Evolutionary conservation across 2,797 vertebrate genomes (phyloP).

Genomic region (Eulemur mongoz): DNA sequence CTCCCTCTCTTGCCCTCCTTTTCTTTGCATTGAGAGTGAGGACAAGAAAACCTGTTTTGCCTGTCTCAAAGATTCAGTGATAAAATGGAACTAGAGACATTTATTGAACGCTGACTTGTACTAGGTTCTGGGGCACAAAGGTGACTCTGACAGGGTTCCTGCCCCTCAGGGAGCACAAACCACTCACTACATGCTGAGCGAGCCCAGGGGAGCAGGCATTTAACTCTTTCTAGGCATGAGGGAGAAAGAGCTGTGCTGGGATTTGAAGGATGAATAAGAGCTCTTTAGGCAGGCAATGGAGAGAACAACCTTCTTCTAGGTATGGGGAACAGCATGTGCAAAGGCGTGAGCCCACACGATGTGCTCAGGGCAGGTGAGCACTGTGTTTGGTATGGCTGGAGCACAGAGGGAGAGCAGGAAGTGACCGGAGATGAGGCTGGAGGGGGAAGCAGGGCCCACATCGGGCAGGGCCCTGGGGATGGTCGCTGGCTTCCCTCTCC

Average conservation of each 20-base stretch:
- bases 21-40: background rate
- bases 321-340: background rate
- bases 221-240: background rate
- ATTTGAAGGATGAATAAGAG: background rate
- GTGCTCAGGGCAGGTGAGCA: background rate
- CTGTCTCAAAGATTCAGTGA: slow-evolving; percentile 29
- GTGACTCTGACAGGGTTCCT: background rate
- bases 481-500: background rate
- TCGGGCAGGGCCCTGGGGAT: background rate
- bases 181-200: background rate
- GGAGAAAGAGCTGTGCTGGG: background rate
- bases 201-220: background rate
- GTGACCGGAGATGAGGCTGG: background rate
- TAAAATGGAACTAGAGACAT: background rate
- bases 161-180: background rate
- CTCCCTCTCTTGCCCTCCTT: background rate
- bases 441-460: background rate
- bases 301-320: background rate
- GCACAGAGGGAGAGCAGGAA: background rate
- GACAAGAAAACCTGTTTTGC: slow-evolving; percentile 57
- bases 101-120: background rate
- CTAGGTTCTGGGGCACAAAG: background rate
- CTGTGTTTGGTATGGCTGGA: background rate
- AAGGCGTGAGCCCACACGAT: background rate
- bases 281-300: background rate